Evolutionary conservation across 2,113 vertebrate species (phyloP).

Genomic region (Montifringilla adamsi): DNA sequence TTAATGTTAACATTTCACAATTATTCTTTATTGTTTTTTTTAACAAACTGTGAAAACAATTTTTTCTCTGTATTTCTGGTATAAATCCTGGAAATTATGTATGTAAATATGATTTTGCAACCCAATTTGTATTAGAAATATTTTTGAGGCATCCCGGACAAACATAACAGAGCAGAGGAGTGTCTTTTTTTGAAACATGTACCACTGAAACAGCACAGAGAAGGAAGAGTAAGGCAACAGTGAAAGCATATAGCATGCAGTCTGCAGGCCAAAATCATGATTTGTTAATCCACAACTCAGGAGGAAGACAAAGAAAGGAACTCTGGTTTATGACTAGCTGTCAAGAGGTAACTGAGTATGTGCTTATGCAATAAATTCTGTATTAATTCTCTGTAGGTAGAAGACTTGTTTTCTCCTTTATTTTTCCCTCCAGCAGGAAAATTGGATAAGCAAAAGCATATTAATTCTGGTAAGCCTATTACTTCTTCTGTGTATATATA

Average conservation of each 20-base stretch:
- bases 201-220: background rate
- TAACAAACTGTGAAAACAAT: background rate
- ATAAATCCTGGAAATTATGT: background rate
- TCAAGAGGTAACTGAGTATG: background rate
- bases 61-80: background rate
- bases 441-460: background rate
- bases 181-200: background rate
- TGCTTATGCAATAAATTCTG: background rate
- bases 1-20: background rate
- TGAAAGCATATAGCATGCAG: background rate
- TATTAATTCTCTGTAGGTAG: background rate
- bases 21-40: background rate
- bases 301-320: conserved; percentile 14
- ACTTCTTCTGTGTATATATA: background rate
- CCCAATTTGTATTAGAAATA: background rate
- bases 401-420: background rate
- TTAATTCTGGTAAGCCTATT: background rate
- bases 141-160: background rate
- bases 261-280: background rate
- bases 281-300: background rate
- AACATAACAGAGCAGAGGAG: background rate
- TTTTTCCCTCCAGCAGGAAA: background rate
- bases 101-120: background rate
- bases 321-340: background rate
- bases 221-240: background rate